Evolutionary conservation across 2,113 vertebrate species (phyloP).

Genomic region (Butastur rufipennis): DNA sequence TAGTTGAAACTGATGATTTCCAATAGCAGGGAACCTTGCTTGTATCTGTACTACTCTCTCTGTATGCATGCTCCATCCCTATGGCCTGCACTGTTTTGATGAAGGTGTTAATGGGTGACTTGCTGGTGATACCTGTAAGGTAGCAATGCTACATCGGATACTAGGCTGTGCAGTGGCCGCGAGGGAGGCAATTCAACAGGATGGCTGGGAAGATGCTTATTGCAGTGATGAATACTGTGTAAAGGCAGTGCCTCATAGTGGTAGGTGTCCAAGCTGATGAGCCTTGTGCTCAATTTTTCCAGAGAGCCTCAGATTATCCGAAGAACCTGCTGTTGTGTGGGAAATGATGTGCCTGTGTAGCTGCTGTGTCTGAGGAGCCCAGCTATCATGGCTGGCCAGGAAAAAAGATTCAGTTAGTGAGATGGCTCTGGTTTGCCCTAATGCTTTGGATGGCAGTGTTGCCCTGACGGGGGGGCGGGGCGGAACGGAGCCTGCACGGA

Average conservation of each 20-base stretch:
- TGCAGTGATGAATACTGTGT: not conserved
- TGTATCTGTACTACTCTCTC: no score
- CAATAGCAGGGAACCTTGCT: not conserved
- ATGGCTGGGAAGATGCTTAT: not conserved
- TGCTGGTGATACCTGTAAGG: not conserved
- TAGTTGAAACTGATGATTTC: not conserved
- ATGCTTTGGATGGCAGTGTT: not conserved
- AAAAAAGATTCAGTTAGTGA: no score
- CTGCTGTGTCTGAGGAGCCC: not conserved
- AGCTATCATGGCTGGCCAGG: not conserved
- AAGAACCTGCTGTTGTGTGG: not conserved
- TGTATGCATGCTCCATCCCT: rapidly evolving
- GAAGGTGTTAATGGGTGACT: not conserved
- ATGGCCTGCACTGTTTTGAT: rapidly evolving
- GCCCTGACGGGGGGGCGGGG: no score
- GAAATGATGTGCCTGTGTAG: not conserved
- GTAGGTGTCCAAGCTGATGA: not conserved
- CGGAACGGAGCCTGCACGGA: not conserved
- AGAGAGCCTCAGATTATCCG: not conserved
- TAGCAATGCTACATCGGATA: rapidly evolving
- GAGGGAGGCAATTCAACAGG: not conserved
- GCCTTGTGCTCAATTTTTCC: not conserved
- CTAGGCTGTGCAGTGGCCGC: rapidly evolving
- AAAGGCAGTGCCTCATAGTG: not conserved
- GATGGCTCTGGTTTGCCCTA: not conserved